Conservation (phyloP, 1,140 invertebrate genomes). For the Steinernema khuongi region DNA sequence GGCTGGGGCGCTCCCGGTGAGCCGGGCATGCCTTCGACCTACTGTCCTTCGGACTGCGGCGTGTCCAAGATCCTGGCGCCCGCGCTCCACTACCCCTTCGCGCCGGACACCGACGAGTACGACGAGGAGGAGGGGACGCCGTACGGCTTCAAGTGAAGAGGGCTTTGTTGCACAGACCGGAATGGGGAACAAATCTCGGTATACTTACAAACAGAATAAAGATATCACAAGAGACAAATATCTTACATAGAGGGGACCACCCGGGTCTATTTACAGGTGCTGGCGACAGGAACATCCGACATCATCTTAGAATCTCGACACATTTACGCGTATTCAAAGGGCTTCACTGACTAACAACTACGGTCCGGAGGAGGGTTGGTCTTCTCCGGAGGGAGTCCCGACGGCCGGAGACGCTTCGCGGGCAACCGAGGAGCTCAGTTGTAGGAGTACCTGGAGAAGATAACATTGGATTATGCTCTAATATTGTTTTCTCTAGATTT, state of each 20-base stretch:
- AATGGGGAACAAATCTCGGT: not conserved
- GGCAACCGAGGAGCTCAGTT: not conserved
- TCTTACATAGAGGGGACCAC: not conserved
- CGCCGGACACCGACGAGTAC: not conserved
- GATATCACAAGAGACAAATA: slow-evolving; percentile 10
- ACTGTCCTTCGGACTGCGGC: slow-evolving; percentile 40
- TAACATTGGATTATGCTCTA: too few species aligned
- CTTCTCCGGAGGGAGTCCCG: not conserved
- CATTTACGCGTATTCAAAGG: not conserved
- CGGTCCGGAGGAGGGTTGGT: not conserved
- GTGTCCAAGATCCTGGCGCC: slow-evolving; percentile 33
- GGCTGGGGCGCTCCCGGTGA: slow-evolving; percentile 35
- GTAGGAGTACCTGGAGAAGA: slow-evolving; percentile 1
- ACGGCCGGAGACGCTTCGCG: too few species aligned
- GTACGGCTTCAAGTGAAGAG: not conserved
- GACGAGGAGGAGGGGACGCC: not conserved
- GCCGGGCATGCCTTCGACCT: slow-evolving; percentile 32
- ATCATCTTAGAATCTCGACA: not conserved
- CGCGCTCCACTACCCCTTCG: not conserved
- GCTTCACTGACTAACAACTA: not conserved
- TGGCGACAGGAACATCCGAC: not conserved
- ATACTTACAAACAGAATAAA: slow-evolving; percentile 10
- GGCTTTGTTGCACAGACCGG: not conserved
- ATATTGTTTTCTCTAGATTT: too few species aligned
- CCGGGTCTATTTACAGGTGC: not conserved